Evolutionary conservation across 2,797 vertebrate genomes (phyloP).

Genomic region (Anas georgica): DNA sequence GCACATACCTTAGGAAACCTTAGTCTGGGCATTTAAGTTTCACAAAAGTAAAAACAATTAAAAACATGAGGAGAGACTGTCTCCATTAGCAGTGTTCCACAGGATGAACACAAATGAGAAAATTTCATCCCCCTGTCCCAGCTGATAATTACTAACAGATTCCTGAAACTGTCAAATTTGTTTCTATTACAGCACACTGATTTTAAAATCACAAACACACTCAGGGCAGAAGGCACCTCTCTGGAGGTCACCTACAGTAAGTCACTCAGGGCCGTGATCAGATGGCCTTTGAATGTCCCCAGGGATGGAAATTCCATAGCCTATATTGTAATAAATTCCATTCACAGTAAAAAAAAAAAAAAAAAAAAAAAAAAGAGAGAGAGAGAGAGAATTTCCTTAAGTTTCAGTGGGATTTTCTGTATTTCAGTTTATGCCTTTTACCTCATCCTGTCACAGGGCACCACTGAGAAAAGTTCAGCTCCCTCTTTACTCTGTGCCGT

Average conservation of each 20-base stretch:
- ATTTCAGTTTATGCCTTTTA: not conserved
- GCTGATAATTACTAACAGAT: not conserved
- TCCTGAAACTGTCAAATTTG: not conserved
- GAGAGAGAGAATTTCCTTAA: not conserved
- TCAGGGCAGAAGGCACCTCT: not conserved
- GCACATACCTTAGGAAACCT: not conserved
- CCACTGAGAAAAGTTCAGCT: not conserved
- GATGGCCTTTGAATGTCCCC: not conserved
- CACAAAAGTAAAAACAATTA: conserved; percentile 23
- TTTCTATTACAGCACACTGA: not conserved
- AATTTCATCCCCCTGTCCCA: not conserved
- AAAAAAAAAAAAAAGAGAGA: too few relatives aligned
- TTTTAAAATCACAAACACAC: not conserved
- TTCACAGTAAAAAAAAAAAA: not conserved
- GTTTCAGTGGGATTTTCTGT: not conserved
- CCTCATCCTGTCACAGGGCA: not conserved
- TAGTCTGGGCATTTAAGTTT: not conserved
- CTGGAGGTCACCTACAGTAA: not conserved
- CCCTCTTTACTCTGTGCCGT: not conserved
- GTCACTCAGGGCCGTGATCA: rapidly evolving
- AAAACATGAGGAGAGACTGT: not conserved
- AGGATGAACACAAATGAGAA: not conserved
- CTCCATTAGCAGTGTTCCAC: not conserved
- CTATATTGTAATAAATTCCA: not conserved
- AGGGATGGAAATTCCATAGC: not conserved